A percentile compares a stretch with the other conserved stretches of the same genome.
phyloP scores from a whole-genome alignment of 2,888 invertebrate species.

The Cistogaster globosa region DNA sequence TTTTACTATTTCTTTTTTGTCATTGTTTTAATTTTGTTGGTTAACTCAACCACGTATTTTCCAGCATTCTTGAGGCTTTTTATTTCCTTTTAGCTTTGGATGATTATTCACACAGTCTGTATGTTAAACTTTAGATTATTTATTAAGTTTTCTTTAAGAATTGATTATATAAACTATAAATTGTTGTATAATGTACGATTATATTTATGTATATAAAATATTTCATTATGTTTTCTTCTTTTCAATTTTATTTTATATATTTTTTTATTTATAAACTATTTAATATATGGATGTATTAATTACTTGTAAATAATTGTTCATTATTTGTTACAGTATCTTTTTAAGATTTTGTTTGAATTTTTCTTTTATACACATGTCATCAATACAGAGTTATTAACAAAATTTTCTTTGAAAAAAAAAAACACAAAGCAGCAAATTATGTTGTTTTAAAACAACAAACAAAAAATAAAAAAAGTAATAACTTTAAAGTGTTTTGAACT shows the following conservation, averaged over 20 bases:
- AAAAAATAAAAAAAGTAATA: conserved; percentile 22
- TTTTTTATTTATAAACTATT: conserved; percentile 39
- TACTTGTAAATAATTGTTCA: conserved; percentile 68
- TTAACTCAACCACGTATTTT: too few relatives aligned
- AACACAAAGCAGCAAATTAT: conserved; percentile 38
- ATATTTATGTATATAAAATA: conserved; percentile 61
- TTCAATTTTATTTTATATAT: background rate
- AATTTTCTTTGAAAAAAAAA: conserved; percentile 39
- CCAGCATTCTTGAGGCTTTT: too few relatives aligned
- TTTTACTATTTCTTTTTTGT: too few relatives aligned
- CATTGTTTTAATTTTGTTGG: too few relatives aligned
- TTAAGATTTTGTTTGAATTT: conserved; percentile 31
- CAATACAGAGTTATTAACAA: conserved; percentile 44
- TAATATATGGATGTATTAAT: conserved; percentile 45
- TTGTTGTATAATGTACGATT: conserved; percentile 9
- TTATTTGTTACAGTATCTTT: conserved; percentile 63
- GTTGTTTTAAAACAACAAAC: conserved; percentile 38
- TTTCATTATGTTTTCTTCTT: conserved; percentile 31
- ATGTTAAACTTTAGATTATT: conserved; percentile 4
- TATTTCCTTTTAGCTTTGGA: too few relatives aligned
- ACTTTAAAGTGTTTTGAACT: conserved; percentile 16
- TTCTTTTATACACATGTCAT: conserved; percentile 39
- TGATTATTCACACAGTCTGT: too few relatives aligned
- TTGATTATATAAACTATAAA: conserved; percentile 59
- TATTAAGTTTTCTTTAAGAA: conserved; percentile 18